Evolutionary conservation across 2,113 vertebrate species (phyloP).

Genomic region (Phalacrocorax aristotelis): DNA sequence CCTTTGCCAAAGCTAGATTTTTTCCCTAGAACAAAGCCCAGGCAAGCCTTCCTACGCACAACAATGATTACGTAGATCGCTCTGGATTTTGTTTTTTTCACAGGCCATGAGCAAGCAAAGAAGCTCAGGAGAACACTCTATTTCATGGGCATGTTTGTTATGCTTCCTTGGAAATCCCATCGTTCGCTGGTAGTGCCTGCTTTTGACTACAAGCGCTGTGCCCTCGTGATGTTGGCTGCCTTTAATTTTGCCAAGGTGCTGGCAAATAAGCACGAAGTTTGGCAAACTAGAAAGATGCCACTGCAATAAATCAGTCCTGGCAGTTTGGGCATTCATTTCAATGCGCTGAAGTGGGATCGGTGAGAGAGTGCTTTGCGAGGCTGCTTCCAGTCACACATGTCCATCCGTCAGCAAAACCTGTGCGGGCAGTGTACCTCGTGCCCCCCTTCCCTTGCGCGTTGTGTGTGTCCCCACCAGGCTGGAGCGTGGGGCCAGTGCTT

Average conservation of each 20-base stretch:
- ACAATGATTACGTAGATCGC: background rate
- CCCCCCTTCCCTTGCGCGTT: fast-evolving
- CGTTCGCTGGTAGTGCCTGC: conserved; percentile 4
- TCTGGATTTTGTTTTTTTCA: background rate
- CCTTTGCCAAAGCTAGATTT: conserved; percentile 35
- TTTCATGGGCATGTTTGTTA: conserved; percentile 16
- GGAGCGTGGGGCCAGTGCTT: background rate
- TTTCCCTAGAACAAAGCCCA: conserved; percentile 46
- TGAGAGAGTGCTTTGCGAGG: background rate
- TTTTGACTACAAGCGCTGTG: background rate
- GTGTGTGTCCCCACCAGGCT: fast-evolving
- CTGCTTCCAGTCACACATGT: background rate
- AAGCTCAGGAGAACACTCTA: background rate
- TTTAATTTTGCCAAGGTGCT: background rate
- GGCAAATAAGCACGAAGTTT: background rate
- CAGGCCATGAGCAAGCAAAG: conserved; percentile 32
- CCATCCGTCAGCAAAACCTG: fast-evolving
- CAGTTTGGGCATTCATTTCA: background rate
- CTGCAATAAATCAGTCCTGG: background rate
- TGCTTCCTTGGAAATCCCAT: conserved; percentile 51
- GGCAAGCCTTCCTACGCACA: conserved; percentile 44
- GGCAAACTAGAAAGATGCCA: background rate
- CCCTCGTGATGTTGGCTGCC: background rate
- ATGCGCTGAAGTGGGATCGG: fast-evolving
- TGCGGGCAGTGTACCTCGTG: background rate